Base-by-base conservation (phyloP, 2,113 vertebrate genomes). In the Menidia beryllina region DNA sequence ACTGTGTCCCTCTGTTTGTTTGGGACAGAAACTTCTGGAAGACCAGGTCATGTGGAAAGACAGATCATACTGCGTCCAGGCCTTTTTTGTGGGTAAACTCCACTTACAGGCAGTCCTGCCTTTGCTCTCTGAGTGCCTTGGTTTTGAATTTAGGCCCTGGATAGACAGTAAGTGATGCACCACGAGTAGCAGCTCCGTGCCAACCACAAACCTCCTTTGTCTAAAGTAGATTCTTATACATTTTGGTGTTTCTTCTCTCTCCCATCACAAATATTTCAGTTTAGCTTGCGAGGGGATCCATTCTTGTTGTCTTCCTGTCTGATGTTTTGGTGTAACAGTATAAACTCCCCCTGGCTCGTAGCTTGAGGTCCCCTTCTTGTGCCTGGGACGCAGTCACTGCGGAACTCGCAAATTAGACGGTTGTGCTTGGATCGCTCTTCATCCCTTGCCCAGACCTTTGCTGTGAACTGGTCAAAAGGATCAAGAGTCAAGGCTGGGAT, bases 341-440 rank as follows among this genome's bases (percentile, higher is more conserved):
- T 80, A 69, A 67, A 74, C 48, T 78, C 69, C 53, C 7, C 49
- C 38, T 79, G 83, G 72, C 75, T 74, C 30, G 38, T 81, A 62
- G 41, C 58, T 58, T 5, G 20, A 57, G 57, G 43, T 74, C 47
- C 62, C 68, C 60, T 59, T 64, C 72, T n/a, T 50, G 82, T 55
- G 68, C 59, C 54, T 79, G 25, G 83, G 81, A 69, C 54, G 49
- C 67, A 77, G 81, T 78, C 84, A 62, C 75, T 79, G 76, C 38
- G 78, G 88, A 89, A 86, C 86, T 79, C 27, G 51, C 65, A 90
- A 92, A 92, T 93, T 91, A 92, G 81, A 92, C 17, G 77, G 81
- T 90, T 86, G 39, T 55, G 52, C 30, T 75, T 13, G 8, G 65
- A 52, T 65, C 56, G 50, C 69, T 83, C 90, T 90, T 92, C 81